Evolutionary conservation across 2,797 vertebrate genomes (phyloP).

Genomic region (Aselliscus stoliczkanus): DNA sequence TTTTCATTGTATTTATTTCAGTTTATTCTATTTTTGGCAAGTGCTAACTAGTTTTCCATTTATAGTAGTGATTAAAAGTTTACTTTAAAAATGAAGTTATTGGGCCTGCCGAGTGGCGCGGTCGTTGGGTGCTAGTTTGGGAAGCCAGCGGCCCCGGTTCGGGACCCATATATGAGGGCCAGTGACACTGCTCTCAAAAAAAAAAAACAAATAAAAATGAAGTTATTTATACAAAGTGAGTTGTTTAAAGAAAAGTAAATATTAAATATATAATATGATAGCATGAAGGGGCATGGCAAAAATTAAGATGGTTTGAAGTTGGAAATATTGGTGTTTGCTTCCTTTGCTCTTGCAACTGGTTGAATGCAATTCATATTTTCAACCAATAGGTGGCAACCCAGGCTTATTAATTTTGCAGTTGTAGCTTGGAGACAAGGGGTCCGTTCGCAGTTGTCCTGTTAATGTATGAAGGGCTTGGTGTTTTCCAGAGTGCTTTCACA

Average conservation of each 20-base stretch:
- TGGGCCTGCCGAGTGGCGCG: no score
- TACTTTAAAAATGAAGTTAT: neutral
- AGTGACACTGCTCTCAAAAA: no score
- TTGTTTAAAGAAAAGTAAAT: slow-evolving; percentile 4
- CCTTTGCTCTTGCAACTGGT: neutral
- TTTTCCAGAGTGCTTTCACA: slow-evolving; percentile 4
- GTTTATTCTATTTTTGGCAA: slow-evolving; percentile 36
- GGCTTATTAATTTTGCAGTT: neutral
- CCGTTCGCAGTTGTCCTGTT: neutral
- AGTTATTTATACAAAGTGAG: neutral
- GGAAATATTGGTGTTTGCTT: neutral
- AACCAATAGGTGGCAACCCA: slow-evolving; percentile 49
- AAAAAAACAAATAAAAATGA: no score
- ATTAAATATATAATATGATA: neutral
- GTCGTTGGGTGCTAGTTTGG: no score
- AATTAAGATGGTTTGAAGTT: neutral
- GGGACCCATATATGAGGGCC: no score
- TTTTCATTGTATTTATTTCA: slow-evolving; percentile 30
- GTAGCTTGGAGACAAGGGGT: neutral
- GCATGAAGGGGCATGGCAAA: neutral
- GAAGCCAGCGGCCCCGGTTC: no score
- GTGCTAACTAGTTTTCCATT: slow-evolving; percentile 28
- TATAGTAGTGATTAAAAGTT: slow-evolving; percentile 7
- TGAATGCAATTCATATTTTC: neutral
- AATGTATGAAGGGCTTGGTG: neutral